phyloP scores from a whole-genome alignment of 2,888 invertebrate species.

The Lysandra coridon region DNA sequence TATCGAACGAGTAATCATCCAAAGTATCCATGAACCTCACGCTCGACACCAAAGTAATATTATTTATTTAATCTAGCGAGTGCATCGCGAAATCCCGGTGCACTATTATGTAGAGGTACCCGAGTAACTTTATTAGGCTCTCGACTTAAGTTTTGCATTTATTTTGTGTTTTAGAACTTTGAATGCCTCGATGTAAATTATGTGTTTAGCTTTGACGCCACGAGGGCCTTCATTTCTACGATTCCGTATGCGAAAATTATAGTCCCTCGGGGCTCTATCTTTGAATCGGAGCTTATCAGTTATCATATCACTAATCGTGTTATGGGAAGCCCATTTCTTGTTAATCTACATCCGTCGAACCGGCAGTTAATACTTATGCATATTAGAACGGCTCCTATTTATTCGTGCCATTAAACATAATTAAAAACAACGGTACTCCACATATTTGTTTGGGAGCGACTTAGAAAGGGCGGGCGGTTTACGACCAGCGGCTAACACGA shows the following conservation, averaged over 20 bases:
- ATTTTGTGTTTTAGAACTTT: not conserved
- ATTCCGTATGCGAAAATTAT: slow-evolving; percentile 11
- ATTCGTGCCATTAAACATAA: slow-evolving; percentile 20
- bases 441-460: slow-evolving; percentile 48
- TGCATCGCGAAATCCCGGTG: slow-evolving; percentile 42
- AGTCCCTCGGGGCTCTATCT: not conserved
- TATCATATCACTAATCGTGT: slow-evolving; percentile 5
- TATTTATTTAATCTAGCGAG: slow-evolving; percentile 49
- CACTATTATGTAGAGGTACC: slow-evolving; percentile 24
- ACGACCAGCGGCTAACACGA: slow-evolving; percentile 65
- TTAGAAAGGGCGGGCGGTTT: slow-evolving; percentile 57
- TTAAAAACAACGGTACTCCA: slow-evolving; percentile 31
- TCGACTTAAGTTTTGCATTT: slow-evolving; percentile 12
- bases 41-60: slow-evolving; percentile 44
- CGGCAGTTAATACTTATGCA: slow-evolving; percentile 16
- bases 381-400: slow-evolving; percentile 2
- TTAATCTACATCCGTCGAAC: slow-evolving; percentile 16
- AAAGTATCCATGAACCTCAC: slow-evolving; percentile 50
- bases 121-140: slow-evolving; percentile 17
- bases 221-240: slow-evolving; percentile 8
- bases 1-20: slow-evolving; percentile 64
- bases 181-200: not conserved
- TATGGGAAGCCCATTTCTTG: slow-evolving; percentile 12
- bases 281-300: slow-evolving; percentile 11
- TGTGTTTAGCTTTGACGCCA: slow-evolving; percentile 10